A percentile compares a stretch with the other conserved stretches of the same genome.
Conservation (phyloP, 2,888 invertebrate species). For the Acanthosoma haemorrhoidale region DNA sequence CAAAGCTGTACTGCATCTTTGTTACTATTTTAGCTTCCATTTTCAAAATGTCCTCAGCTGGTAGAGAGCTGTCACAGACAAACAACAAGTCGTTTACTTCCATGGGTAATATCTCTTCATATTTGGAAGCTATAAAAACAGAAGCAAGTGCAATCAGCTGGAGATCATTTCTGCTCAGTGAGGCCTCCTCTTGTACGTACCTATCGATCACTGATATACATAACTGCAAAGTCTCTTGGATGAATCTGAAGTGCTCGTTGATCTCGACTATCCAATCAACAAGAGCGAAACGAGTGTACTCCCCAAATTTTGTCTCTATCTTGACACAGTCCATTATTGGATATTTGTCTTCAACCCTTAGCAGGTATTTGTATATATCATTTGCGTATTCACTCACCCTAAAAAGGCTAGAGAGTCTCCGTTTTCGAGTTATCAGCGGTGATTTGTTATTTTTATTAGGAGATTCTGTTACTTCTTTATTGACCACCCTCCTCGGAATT, state of each 20-base stretch:
- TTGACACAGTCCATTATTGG: background rate
- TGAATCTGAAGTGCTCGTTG: slow-evolving; percentile 75
- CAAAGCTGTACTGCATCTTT: slow-evolving; percentile 72
- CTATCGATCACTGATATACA: slow-evolving; percentile 84
- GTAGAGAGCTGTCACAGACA: slow-evolving; percentile 83
- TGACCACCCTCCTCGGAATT: background rate
- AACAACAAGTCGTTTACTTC: slow-evolving; percentile 83
- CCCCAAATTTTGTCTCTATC: background rate
- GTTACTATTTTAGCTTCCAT: slow-evolving; percentile 78
- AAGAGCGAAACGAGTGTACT: slow-evolving; percentile 76
- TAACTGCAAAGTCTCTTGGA: slow-evolving; percentile 84
- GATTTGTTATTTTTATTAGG: background rate
- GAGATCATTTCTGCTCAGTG: slow-evolving; percentile 62
- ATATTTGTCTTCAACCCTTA: slow-evolving; percentile 6
- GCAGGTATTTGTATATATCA: slow-evolving; percentile 21
- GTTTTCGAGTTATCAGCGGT: background rate
- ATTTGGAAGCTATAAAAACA: slow-evolving; percentile 87
- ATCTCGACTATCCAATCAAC: slow-evolving; percentile 94
- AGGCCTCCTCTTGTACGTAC: slow-evolving; percentile 72
- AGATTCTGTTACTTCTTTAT: background rate
- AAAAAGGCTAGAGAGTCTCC: slow-evolving; percentile 13
- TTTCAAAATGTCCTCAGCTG: slow-evolving; percentile 66
- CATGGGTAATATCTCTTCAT: slow-evolving; percentile 89
- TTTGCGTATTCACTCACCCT: slow-evolving; percentile 19
- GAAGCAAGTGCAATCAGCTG: slow-evolving; percentile 83